A percentile compares a stretch with the other conserved stretches of the same genome.
phyloP scores from a whole-genome alignment of 23 tunicate species.

The Ciona savignyi region DNA sequence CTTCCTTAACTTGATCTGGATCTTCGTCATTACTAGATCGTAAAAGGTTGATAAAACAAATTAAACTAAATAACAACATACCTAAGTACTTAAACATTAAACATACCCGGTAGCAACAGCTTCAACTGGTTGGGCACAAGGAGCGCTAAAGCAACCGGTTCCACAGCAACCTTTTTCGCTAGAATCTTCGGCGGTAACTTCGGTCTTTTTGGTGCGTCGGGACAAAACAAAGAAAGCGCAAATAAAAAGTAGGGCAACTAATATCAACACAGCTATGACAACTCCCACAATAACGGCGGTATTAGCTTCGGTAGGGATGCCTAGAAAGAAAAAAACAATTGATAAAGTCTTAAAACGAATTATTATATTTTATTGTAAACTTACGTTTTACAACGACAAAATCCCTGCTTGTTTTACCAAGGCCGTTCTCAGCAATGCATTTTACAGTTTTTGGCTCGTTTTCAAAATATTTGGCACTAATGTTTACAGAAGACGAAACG shows the following conservation, averaged over 20 bases:
- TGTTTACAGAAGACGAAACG: constrained; percentile 12
- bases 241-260: constrained; percentile 6
- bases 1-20: constrained; percentile 51
- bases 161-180: constrained; percentile 10
- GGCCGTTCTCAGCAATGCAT: constrained; percentile 22
- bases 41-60: too few species aligned
- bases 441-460: constrained; percentile 5
- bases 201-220: background rate
- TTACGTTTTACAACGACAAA: constrained; percentile 20
- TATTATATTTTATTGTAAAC: too few species aligned
- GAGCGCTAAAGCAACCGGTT: constrained; percentile 15
- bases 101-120: too few species aligned
- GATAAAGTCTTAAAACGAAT: too few species aligned
- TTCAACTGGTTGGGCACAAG: too few species aligned
- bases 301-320: constrained; percentile 6
- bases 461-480: constrained; percentile 9
- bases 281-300: constrained; percentile 38
- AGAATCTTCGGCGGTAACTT: background rate
- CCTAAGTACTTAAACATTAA: too few species aligned
- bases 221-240: constrained; percentile 11
- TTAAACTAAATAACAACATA: too few species aligned
- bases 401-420: constrained; percentile 9
- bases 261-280: constrained; percentile 37
- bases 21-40: constrained; percentile 17
- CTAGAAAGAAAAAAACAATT: background rate